phyloP scores from a whole-genome alignment of 2,797 vertebrate species.

The Sebastes steindachneri region DNA sequence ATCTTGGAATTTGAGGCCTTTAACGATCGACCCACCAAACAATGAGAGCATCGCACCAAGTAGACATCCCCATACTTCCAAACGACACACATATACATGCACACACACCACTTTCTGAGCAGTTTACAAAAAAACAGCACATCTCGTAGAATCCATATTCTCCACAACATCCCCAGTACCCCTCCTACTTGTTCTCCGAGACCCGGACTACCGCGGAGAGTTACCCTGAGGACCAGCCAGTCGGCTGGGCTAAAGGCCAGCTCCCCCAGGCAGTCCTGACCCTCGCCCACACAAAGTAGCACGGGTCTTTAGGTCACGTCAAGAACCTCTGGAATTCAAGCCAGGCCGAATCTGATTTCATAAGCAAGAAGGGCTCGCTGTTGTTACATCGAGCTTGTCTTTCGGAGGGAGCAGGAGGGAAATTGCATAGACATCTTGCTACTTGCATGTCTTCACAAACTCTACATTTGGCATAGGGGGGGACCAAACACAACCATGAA shows the following conservation, averaged over 20 bases:
- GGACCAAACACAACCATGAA: conserved; percentile 67
- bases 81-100: conserved; percentile 38
- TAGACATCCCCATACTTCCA: conserved; percentile 32
- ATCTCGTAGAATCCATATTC: conserved; percentile 67
- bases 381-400: conserved; percentile 40
- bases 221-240: conserved; percentile 13
- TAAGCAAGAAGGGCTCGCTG: conserved; percentile 36
- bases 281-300: conserved; percentile 54
- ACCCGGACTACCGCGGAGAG: conserved; percentile 20
- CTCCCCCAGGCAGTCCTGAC: conserved; percentile 19
- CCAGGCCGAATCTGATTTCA: conserved; percentile 54
- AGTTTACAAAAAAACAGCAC: conserved; percentile 76
- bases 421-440: conserved; percentile 85
- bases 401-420: conserved; percentile 57
- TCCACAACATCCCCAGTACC: conserved; percentile 62
- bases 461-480: conserved; percentile 80
- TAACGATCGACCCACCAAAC: conserved; percentile 43
- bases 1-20: conserved; percentile 6
- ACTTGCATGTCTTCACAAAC: conserved; percentile 78
- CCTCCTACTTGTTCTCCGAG: conserved; percentile 51
- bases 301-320: conserved; percentile 57
- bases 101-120: conserved; percentile 69
- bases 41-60: conserved; percentile 62
- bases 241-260: conserved; percentile 18
- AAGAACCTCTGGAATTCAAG: conserved; percentile 63